Evolutionary conservation across 2,797 vertebrate species (phyloP).

Genomic region (Xiphophorus birchmanni): DNA sequence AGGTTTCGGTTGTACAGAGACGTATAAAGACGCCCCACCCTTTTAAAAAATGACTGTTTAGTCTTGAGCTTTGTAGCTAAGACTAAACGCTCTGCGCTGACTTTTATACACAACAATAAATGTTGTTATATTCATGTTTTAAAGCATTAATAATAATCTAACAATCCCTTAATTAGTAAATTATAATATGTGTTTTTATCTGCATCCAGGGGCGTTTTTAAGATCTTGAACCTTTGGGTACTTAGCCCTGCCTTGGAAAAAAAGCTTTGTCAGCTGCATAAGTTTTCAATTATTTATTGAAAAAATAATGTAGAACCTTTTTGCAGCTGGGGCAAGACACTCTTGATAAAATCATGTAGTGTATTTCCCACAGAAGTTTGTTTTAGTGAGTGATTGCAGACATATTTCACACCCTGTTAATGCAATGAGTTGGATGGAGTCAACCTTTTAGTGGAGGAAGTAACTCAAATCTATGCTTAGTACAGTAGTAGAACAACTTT

Average conservation of each 20-base stretch:
- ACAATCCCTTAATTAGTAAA: not conserved
- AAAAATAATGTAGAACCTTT: not conserved
- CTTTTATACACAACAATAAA: not conserved
- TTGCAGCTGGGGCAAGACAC: not conserved
- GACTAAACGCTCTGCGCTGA: not conserved
- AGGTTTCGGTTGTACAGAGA: constrained; percentile 61
- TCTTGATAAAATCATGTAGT: not conserved
- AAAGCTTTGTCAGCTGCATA: not conserved
- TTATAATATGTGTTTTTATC: not conserved
- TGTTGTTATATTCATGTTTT: not conserved
- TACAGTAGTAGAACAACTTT: not conserved
- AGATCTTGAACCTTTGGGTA: not conserved
- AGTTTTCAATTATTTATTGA: not conserved
- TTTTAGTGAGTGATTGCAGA: not conserved
- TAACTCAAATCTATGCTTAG: not conserved
- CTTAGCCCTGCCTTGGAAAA: not conserved
- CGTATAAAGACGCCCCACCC: constrained; percentile 70
- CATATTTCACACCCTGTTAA: not conserved
- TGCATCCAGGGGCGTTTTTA: not conserved
- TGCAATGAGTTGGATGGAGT: not conserved
- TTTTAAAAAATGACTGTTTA: constrained; percentile 40
- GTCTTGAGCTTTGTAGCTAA: not conserved
- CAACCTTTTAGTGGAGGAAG: not conserved
- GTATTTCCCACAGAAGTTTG: not conserved
- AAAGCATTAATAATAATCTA: not conserved